Base-by-base conservation (phyloP, 2,797 vertebrate genomes). In the Ciconia nigra region DNA sequence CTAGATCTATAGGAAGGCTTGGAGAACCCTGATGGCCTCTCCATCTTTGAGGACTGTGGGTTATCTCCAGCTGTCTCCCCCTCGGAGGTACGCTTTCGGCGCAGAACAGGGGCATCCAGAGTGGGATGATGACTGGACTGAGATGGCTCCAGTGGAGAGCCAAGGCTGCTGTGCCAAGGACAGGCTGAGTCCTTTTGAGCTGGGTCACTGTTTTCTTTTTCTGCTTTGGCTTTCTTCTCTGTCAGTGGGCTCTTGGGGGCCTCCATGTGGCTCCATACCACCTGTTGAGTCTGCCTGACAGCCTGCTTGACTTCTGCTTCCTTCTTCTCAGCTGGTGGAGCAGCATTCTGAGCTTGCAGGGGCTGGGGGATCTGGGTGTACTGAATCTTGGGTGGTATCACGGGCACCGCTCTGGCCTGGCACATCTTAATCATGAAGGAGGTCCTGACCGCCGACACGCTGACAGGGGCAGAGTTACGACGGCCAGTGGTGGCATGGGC, bases 361-460 rank as follows among this genome's bases (percentile, higher is more conserved):
- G 98, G 98, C 95, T 99, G 99, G 72, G 99, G 99, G 96, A 99
- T 99, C 97, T 99, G 99, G 15, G 99, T 99, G 95, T 99, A 99
- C 97, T 99, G 99, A 96, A 99, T 97, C 97, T 99, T 99, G 7
- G 99, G 99, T 0, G 99, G 99, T 95, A 99, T 98, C 63, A 99
- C 99, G 0, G 99, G 99, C 61, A 99, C 99, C 0, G 99, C 99
- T 98, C 98, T 99, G 82, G 99, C 99, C 95, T 99, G 99, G 96
- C 99, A 99, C 24, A 99, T 99, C 97, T 99, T 99, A 47, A 99
- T 99, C 99, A 99, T 99, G 97, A 99, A 99, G 41, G 99, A 99
- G 11, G 99, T 99, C 87, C 99, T 98, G 94, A 99, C 99, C 0
- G 99, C 99, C 0, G 99, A 99, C 87, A 99, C 99, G 0, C 99